Conservation (phyloP, 2,113 vertebrate genomes). For the Propithecus coquereli region DNA sequence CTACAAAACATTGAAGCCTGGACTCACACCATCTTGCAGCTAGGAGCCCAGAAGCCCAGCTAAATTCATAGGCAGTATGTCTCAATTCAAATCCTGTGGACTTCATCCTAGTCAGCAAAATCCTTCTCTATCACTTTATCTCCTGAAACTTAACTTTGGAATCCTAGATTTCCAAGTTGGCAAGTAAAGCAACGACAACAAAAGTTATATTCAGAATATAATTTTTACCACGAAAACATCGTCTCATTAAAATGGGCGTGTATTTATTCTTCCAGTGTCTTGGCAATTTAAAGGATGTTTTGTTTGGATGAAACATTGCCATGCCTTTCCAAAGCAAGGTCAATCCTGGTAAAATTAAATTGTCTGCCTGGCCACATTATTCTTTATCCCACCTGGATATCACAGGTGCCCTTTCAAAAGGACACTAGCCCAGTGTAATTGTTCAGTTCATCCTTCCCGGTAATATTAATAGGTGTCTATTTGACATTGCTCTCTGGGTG, state of each 20-base stretch:
- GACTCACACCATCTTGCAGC: neutral
- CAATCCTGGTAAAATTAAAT: neutral
- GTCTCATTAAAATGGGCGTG: neutral
- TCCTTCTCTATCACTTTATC: neutral
- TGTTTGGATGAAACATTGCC: constrained; percentile 8
- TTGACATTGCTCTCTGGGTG: neutral
- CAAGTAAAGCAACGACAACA: neutral
- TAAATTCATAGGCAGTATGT: neutral
- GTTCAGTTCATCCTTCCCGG: neutral
- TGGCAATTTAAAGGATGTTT: neutral
- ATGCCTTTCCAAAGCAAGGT: neutral
- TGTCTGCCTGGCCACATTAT: neutral
- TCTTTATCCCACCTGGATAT: neutral
- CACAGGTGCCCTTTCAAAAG: neutral
- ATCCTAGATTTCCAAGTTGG: neutral
- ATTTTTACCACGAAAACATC: neutral
- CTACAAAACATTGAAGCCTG: neutral
- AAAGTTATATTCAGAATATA: neutral
- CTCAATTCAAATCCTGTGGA: neutral
- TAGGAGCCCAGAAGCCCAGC: neutral
- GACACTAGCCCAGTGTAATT: neutral
- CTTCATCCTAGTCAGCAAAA: neutral
- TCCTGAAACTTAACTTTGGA: neutral
- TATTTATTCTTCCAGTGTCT: neutral
- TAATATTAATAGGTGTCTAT: neutral